Conservation (phyloP, 2,888 invertebrate species). For the Scrobipalpa costella region DNA sequence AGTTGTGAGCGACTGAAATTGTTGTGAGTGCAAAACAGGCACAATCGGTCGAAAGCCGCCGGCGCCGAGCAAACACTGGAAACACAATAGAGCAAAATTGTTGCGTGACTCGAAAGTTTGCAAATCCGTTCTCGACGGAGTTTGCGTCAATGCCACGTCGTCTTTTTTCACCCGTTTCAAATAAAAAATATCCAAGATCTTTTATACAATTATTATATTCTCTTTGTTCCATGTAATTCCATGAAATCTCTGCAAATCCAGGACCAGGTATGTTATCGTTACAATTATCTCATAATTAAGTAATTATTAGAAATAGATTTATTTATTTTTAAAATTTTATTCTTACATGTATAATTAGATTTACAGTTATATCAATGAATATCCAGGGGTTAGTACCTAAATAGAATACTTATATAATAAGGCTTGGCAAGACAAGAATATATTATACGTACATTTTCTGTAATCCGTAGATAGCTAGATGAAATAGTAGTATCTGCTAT, state of each 20-base stretch:
- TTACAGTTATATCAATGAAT: conserved; percentile 29
- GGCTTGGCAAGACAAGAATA: conserved; percentile 42
- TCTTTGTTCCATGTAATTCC: conserved; percentile 64
- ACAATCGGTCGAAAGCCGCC: conserved; percentile 63
- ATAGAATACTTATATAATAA: conserved; percentile 37
- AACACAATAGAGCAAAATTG: conserved; percentile 59
- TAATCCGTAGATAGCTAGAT: conserved; percentile 49
- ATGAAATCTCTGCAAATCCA: conserved; percentile 36
- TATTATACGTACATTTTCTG: conserved; percentile 36
- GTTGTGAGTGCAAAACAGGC: conserved; percentile 50
- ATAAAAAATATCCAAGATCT: neutral
- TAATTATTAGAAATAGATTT: neutral
- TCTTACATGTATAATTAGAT: conserved; percentile 26
- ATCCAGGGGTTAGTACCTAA: conserved; percentile 46
- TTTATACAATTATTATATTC: neutral
- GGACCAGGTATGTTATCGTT: conserved; percentile 68
- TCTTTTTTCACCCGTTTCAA: too few relatives aligned
- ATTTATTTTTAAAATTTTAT: conserved; percentile 2
- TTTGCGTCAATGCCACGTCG: conserved; percentile 19
- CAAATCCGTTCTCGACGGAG: conserved; percentile 29
- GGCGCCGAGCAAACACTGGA: conserved; percentile 51
- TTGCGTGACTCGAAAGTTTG: conserved; percentile 60
- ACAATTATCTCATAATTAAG: neutral
- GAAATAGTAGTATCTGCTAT: conserved; percentile 41
- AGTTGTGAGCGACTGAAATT: conserved; percentile 48